Evolutionary conservation across 2,113 vertebrate genomes (phyloP), one percentile per base, ranked within the genome.

Genomic region (Engystomops pustulosus): DNA sequence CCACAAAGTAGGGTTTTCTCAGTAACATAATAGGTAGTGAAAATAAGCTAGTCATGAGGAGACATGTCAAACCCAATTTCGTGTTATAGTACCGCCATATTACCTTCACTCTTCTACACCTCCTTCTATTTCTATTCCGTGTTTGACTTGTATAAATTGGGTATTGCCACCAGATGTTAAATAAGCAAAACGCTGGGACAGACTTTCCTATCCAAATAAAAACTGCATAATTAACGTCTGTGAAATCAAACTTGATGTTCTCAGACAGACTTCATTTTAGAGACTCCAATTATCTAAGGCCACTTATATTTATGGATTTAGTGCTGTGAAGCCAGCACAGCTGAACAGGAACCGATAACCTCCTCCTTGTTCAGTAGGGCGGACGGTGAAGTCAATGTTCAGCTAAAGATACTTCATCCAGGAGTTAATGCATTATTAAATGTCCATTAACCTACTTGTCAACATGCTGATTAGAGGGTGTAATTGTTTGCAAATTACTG

Each of bases 391-490:
- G 72, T 53, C 45, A 20, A 1, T 51, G 2, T 6, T 77, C 49
- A 77, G 74, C 55, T 30, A 36, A 23, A 11, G 27, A 55, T 55
- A 55, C 74, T 77, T 74, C 71, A 74, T 41, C 23, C 9, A 55
- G 49, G n/a, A 55, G 25, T 76, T 53, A 74, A 51, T 32, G 71
- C 27, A 23, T 79, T 62, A 53, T 62, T 79, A 65, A 62, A 79
- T 80, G 44, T 32, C 79, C 38, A 80, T 34, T 49, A 68, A 67
- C 41, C 41, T 47, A 68, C 44, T 80, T 68, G 38, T 67, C 58
- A 49, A n/a, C 44, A 49, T 14, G 79, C 32, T 49, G 62, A 80
- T 68, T 34, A 68, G 27, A 18, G 17, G 7, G 14, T 45, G 23
- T 62, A 41, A 79, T 65, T 79, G 55, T 79, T 45, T 18, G 55